Conservation (phyloP, 2,113 vertebrate genomes). For the Zootoca vivipara region DNA sequence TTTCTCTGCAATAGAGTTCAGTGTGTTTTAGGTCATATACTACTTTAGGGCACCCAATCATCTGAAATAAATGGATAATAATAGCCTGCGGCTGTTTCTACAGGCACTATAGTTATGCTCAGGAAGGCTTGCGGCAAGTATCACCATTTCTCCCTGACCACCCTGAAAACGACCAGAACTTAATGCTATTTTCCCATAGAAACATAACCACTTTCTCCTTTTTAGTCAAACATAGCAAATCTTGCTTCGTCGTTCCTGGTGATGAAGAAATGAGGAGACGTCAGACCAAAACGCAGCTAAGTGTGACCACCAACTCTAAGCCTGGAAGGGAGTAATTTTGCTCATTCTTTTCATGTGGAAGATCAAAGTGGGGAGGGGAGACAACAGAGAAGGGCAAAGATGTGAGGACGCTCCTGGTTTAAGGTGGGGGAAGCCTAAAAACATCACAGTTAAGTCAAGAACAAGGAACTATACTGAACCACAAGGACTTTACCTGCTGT, state of each 20-base stretch:
- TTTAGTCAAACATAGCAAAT: not conserved
- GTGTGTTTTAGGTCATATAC: not conserved
- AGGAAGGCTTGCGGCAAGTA: not conserved
- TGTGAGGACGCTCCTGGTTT: not conserved
- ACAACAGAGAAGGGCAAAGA: not conserved
- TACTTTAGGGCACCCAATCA: not conserved
- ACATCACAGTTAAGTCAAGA: not conserved
- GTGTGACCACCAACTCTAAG: not conserved
- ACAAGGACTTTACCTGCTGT: conserved; percentile 85
- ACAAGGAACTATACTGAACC: not conserved
- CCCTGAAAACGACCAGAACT: not conserved
- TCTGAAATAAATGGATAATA: not conserved
- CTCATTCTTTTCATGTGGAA: not conserved
- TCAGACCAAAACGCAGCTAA: not conserved
- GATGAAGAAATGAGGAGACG: not conserved
- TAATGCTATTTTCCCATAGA: not conserved
- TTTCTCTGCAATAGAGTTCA: not conserved
- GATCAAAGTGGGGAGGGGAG: not conserved
- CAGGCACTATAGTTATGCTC: not conserved
- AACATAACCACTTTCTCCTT: not conserved
- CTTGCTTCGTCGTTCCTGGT: not conserved
- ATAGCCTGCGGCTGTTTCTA: not conserved
- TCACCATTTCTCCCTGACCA: not conserved
- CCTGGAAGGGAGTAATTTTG: not conserved
- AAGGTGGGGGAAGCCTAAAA: not conserved